Conservation (phyloP, 2,888 invertebrate species). For the Scaptomyza tumidula region DNA sequence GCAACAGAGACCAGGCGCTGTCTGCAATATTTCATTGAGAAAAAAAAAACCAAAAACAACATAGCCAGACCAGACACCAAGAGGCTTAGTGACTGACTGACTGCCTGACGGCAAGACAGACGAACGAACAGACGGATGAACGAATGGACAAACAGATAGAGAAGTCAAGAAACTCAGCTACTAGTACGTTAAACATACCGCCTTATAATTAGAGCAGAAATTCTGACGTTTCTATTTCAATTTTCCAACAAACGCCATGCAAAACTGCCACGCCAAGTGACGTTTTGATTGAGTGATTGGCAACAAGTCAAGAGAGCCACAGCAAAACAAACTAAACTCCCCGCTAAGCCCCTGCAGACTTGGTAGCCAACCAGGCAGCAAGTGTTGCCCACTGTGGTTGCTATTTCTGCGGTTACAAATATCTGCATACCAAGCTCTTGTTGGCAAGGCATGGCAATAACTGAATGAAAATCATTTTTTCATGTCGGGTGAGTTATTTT, state of each 20-base stretch:
- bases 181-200: slow-evolving; percentile 81
- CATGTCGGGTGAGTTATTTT: not conserved
- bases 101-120: slow-evolving; percentile 11
- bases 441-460: slow-evolving; percentile 63
- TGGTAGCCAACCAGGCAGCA: slow-evolving; percentile 78
- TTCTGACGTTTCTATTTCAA: slow-evolving; percentile 84
- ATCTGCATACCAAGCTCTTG: slow-evolving; percentile 71
- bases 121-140: slow-evolving; percentile 15
- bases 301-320: slow-evolving; percentile 71
- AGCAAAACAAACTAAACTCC: not conserved
- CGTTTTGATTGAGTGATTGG: slow-evolving; percentile 84
- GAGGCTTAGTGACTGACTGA: slow-evolving; percentile 20
- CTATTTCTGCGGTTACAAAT: slow-evolving; percentile 71
- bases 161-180: slow-evolving; percentile 76
- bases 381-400: slow-evolving; percentile 77
- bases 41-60: slow-evolving; percentile 30
- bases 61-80: slow-evolving; percentile 17
- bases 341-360: slow-evolving; percentile 35
- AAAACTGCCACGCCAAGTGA: slow-evolving; percentile 81
- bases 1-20: slow-evolving; percentile 62
- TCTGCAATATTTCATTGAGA: slow-evolving; percentile 67
- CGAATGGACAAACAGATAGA: slow-evolving; percentile 39
- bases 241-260: slow-evolving; percentile 82
- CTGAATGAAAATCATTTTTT: slow-evolving; percentile 76
- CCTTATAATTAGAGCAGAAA: slow-evolving; percentile 84